Base-by-base conservation (phyloP, 2,888 invertebrate species). In the Cosmia trapezina region DNA sequence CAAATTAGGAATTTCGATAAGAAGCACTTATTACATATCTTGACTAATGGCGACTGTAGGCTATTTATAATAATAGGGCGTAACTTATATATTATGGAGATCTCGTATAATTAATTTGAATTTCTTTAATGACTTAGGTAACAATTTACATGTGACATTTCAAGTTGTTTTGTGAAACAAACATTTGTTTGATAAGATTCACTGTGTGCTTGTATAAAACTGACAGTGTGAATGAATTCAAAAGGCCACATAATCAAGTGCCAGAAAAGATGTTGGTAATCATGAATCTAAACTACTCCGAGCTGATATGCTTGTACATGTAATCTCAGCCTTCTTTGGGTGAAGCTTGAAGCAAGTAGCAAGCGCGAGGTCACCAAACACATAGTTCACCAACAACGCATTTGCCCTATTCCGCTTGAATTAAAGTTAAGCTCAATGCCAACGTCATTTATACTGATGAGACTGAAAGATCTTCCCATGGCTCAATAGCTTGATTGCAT, bases 61-160 rank as follows among this genome's bases (percentile, higher is more conserved):
- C 66, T 74, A 67, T 74, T 70, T 73, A 28, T 2, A 28, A 28
- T 28, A 61, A 71, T 71, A 76, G 61, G 49, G 71, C 45, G 22
- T 76, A 73, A 70, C 49, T 63, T 71, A 70, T 59, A 62, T 12
- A 51, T 76, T 12, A 51, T 76, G 59, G 75, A 82, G 86, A 86
- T 84, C 85, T 86, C 85, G 84, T 85, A 76, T 80, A 67, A 41
- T 49, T 81, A 69, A 73, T 73, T 72, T 73, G 59, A 63, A 70
- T 72, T 67, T 71, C 54, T 54, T 41, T 33, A 33, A 41, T 53
- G 59, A 43, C 19, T 22, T 33, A 6, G 28, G 28, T 22, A 37
- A 59, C n/a, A 51, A 45, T 59, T 49, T 64, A 54, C 4, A 37
- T 61, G 11, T 71, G 22, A 51, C 45, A 51, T 53, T 67, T 51